Conservation (phyloP, 1,140 invertebrate genomes). For the Heliothis virescens region DNA sequence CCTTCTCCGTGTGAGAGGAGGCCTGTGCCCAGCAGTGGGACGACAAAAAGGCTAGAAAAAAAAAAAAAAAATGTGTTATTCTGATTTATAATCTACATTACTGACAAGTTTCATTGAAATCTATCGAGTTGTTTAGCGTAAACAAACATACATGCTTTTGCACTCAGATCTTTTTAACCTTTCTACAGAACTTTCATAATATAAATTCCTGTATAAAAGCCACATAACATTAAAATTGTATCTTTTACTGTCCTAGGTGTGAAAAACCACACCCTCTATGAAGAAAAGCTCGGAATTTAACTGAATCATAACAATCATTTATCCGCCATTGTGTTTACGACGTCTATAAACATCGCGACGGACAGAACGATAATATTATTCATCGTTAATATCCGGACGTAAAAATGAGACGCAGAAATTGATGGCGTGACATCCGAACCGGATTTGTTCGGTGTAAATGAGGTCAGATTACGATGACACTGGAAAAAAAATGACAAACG, state of each 20-base stretch:
- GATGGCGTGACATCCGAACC: slow-evolving; percentile 3
- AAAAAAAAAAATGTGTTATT: too few species aligned
- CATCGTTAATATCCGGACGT: slow-evolving; percentile 30
- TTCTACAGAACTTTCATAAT: neutral
- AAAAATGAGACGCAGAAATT: slow-evolving; percentile 18
- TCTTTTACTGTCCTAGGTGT: too few species aligned
- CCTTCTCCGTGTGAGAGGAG: too few species aligned
- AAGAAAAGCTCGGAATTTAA: neutral
- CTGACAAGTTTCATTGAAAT: too few species aligned
- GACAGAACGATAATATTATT: slow-evolving; percentile 32
- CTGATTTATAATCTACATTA: too few species aligned
- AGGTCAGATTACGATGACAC: neutral
- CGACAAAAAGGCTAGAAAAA: too few species aligned
- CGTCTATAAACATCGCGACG: neutral
- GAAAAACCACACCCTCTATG: too few species aligned
- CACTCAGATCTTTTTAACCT: neutral
- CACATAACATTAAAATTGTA: too few species aligned
- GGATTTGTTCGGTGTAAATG: neutral
- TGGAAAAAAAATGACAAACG: neutral
- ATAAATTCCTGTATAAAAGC: too few species aligned
- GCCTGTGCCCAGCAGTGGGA: too few species aligned
- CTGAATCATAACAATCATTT: slow-evolving; percentile 13
- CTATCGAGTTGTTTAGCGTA: too few species aligned
- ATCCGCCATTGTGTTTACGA: slow-evolving; percentile 25
- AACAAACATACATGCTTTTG: too few species aligned